A percentile compares a stretch with the other conserved stretches of the same genome.
These are phyloP conservation scores for Whitmania pigra DNA, from an alignment of 1,140 invertebrate genomes.

Conservation along the genomic window DNA sequence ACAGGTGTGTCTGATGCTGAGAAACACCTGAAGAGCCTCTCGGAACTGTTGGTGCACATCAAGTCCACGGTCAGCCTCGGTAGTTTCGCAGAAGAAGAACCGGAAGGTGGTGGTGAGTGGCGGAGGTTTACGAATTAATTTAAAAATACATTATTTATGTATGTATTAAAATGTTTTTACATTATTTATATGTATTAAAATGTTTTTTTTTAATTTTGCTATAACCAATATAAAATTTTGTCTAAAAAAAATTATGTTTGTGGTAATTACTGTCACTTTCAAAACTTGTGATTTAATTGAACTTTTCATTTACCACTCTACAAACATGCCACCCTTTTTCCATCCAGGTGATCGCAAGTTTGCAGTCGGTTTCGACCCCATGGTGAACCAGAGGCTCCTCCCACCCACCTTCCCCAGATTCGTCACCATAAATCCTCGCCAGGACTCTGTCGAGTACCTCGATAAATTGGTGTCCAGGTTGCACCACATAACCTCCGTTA, in stretches of 20 bases:
- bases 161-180: too few relatives aligned
- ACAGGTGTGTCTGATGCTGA: constrained; percentile 48
- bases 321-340: background rate
- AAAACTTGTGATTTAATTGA: too few relatives aligned
- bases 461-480: constrained; percentile 49
- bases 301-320: background rate
- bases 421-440: constrained; percentile 73
- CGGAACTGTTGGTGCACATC: constrained; percentile 67
- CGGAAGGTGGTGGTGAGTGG: too few relatives aligned
- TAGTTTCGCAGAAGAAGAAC: constrained; percentile 51
- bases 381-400: constrained; percentile 81
- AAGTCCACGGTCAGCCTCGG: constrained; percentile 62
- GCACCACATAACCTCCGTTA: constrained; percentile 10
- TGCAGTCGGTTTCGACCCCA: constrained; percentile 75
- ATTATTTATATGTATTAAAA: too few relatives aligned
- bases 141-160: too few relatives aligned
- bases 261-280: too few relatives aligned
- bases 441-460: constrained; percentile 71
- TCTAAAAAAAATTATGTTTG: too few relatives aligned
- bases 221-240: too few relatives aligned
- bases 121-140: too few relatives aligned
- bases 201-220: too few relatives aligned
- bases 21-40: constrained; percentile 54
- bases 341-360: constrained; percentile 27
- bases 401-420: constrained; percentile 96